phyloP scores from a whole-genome alignment of 2,888 invertebrate species.

The Cephus pygmeus region DNA sequence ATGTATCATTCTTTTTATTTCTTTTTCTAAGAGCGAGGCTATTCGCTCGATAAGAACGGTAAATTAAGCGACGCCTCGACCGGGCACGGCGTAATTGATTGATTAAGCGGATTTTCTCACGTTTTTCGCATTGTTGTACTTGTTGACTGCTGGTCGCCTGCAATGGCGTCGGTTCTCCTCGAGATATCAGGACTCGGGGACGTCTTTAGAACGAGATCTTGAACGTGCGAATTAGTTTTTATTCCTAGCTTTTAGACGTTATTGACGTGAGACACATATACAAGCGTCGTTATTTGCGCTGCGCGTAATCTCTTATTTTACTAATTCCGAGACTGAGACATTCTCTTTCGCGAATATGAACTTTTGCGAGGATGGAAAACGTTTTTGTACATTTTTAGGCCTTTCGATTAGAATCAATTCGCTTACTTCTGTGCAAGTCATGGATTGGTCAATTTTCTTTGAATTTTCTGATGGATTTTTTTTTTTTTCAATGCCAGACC shows the following conservation, averaged over 20 bases:
- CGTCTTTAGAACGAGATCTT: background rate
- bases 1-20: background rate
- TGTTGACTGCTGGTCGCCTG: background rate
- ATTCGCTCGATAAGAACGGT: background rate
- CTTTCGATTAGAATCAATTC: background rate
- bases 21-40: background rate
- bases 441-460: background rate
- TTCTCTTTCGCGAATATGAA: background rate
- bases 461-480: background rate
- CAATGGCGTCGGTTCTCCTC: background rate
- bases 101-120: background rate
- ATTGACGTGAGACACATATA: background rate
- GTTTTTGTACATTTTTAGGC: background rate
- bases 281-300: background rate
- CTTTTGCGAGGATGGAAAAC: background rate
- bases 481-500: background rate
- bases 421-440: background rate
- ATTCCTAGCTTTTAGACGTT: background rate
- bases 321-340: background rate
- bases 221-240: background rate
- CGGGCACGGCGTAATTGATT: background rate
- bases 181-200: background rate
- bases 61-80: background rate
- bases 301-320: background rate
- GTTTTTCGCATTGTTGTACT: background rate